Conservation (phyloP, 2,797 vertebrate species). For the Nasua narica region DNA sequence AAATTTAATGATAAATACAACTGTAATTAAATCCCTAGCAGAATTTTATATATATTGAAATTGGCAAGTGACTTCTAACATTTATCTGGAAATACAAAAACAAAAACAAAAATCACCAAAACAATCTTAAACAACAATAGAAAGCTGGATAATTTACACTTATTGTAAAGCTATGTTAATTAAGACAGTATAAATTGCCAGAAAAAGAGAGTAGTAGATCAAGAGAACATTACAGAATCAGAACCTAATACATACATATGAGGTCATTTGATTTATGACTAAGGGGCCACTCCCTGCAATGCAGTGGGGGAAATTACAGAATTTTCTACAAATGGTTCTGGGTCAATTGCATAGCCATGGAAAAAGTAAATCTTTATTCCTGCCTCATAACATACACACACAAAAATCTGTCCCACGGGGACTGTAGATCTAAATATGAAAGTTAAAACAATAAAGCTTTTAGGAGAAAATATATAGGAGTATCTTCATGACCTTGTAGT, state of each 20-base stretch:
- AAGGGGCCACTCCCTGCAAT: background rate
- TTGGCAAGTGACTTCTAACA: background rate
- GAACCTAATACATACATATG: background rate
- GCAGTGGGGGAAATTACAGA: background rate
- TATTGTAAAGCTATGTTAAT: background rate
- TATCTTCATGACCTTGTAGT: background rate
- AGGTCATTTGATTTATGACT: background rate
- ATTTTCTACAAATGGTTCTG: constrained; percentile 24
- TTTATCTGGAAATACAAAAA: background rate
- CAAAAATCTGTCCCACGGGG: background rate
- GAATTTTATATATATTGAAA: background rate
- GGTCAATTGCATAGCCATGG: background rate
- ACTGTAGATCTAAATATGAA: background rate
- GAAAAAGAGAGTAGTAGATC: background rate
- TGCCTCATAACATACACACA: background rate
- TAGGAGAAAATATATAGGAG: constrained; percentile 3
- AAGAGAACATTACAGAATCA: background rate
- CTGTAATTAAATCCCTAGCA: background rate
- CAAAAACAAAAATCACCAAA: background rate
- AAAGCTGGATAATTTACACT: background rate
- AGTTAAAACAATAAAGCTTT: background rate
- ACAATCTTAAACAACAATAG: background rate
- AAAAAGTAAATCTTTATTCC: background rate
- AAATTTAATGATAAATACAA: background rate
- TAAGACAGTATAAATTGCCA: background rate